Evolutionary conservation across 2,888 invertebrate species (phyloP).

Genomic region (Cryptocephalus moraei): DNA sequence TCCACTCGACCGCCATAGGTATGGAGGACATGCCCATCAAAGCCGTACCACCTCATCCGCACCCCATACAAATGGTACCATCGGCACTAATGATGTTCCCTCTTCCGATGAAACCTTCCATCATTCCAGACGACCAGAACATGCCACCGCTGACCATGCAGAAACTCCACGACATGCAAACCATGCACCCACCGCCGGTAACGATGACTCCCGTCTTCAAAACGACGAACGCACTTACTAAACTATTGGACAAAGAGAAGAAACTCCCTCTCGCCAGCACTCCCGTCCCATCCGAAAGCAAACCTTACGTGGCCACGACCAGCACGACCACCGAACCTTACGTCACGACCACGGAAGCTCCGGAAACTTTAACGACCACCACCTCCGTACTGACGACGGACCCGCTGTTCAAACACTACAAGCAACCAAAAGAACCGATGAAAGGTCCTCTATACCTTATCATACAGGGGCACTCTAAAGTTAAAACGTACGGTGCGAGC

Average conservation of each 20-base stretch:
- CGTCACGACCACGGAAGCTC: slow-evolving; percentile 39
- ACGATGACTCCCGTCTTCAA: slow-evolving; percentile 20
- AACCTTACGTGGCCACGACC: slow-evolving; percentile 2
- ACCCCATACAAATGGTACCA: slow-evolving; percentile 4
- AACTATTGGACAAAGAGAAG: slow-evolving; percentile 23
- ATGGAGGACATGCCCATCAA: slow-evolving; percentile 14
- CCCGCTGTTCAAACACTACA: slow-evolving; percentile 51
- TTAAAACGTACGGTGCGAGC: slow-evolving; percentile 68
- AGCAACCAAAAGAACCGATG: slow-evolving; percentile 50
- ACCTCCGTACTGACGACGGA: slow-evolving; percentile 47
- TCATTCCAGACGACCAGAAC: slow-evolving; percentile 8
- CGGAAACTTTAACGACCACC: slow-evolving; percentile 42
- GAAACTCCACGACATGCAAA: slow-evolving; percentile 46
- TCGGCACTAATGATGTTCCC: slow-evolving; percentile 17
- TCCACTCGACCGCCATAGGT: slow-evolving; percentile 29
- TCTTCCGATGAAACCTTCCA: slow-evolving; percentile 14
- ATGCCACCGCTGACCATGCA: slow-evolving; percentile 21
- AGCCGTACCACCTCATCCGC: neutral
- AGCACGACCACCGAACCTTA: slow-evolving; percentile 26
- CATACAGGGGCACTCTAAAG: slow-evolving; percentile 78
- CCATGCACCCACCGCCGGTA: slow-evolving; percentile 49
- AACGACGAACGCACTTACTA: slow-evolving; percentile 16
- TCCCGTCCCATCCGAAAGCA: slow-evolving; percentile 7
- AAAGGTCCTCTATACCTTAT: slow-evolving; percentile 62
- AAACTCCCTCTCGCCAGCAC: neutral